A percentile compares a stretch with the other conserved stretches of the same genome.
phyloP scores from a whole-genome alignment of 2,797 vertebrate genomes.

The Pseudopleuronectes americanus region DNA sequence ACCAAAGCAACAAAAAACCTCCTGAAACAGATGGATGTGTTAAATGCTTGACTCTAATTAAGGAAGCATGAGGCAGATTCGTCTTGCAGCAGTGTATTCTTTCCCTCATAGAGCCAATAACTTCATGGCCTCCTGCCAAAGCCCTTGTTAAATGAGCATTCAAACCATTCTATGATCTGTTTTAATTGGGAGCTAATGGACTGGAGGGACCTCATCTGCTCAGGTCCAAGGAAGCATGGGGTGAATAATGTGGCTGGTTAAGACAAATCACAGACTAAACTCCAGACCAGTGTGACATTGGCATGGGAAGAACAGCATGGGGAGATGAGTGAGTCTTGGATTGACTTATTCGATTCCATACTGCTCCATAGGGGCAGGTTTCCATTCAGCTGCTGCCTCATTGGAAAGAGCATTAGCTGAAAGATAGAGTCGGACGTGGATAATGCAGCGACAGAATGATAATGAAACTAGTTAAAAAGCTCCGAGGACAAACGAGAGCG shows the following conservation, averaged over 20 bases:
- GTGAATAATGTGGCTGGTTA: constrained; percentile 52
- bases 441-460: constrained; percentile 20
- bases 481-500: constrained; percentile 22
- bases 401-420: constrained; percentile 22
- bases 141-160: constrained; percentile 53
- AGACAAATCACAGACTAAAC: constrained; percentile 34
- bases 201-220: constrained; percentile 71
- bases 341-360: constrained; percentile 23
- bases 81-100: constrained; percentile 24
- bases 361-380: constrained; percentile 33
- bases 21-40: constrained; percentile 31
- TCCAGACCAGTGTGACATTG: constrained; percentile 18
- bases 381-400: constrained; percentile 34
- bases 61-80: constrained; percentile 33
- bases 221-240: constrained; percentile 56
- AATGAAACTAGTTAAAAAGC: constrained; percentile 45
- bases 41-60: constrained; percentile 38
- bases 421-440: constrained; percentile 22
- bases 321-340: constrained; percentile 47
- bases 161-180: constrained; percentile 53
- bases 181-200: constrained; percentile 77
- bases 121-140: constrained; percentile 59
- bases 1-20: constrained; percentile 3
- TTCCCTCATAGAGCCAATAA: constrained; percentile 24
- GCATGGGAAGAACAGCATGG: constrained; percentile 24